Evolutionary conservation across 2,113 vertebrate species (phyloP).

Genomic region (Noturus placidus): DNA sequence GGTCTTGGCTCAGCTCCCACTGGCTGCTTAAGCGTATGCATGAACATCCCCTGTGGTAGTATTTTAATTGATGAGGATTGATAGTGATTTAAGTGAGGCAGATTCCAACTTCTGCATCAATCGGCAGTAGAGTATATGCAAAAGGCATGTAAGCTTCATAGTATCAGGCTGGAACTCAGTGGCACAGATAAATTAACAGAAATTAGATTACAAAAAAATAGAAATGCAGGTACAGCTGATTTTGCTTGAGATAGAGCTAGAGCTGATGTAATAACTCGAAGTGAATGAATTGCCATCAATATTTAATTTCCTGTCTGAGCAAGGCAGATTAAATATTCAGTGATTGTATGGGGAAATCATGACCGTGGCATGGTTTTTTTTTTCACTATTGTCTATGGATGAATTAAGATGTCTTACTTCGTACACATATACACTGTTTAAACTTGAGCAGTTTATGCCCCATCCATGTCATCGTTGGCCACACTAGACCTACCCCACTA

Average conservation of each 20-base stretch:
- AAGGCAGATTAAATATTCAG: constrained; percentile 63
- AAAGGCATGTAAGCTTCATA: not conserved
- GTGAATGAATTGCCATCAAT: constrained; percentile 65
- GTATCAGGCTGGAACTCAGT: not conserved
- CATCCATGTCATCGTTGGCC: constrained; percentile 52
- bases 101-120: not conserved
- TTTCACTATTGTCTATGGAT: constrained; percentile 34
- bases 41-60: constrained; percentile 41
- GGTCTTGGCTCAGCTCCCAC: constrained; percentile 38
- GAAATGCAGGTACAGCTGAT: not conserved
- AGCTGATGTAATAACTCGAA: constrained; percentile 3
- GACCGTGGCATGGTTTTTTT: constrained; percentile 52
- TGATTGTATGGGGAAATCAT: constrained; percentile 55
- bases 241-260: not conserved
- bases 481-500: constrained; percentile 48
- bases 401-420: constrained; percentile 60
- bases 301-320: constrained; percentile 64
- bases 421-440: constrained; percentile 21
- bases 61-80: constrained; percentile 36
- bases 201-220: not conserved
- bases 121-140: not conserved
- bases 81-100: constrained; percentile 25
- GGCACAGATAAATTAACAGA: not conserved
- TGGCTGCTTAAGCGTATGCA: constrained; percentile 45
- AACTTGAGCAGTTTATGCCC: not conserved